Evolutionary conservation across 1,140 invertebrate species (phyloP).

Genomic region (Andrena cerasifolii): DNA sequence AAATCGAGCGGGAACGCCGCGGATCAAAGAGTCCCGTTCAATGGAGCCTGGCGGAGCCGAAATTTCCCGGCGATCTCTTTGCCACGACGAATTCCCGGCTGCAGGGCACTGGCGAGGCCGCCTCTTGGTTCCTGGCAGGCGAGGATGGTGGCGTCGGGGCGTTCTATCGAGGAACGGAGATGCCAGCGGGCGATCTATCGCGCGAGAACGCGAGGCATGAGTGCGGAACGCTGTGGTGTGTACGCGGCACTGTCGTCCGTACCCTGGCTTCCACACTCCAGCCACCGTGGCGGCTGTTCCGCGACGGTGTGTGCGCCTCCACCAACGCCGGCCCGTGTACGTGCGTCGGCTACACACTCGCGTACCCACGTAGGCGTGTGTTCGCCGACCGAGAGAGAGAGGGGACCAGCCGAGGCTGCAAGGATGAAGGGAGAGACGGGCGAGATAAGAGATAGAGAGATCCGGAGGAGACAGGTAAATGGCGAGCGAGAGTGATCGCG

Average conservation of each 20-base stretch:
- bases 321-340: slow-evolving; percentile 29
- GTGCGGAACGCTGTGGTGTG: slow-evolving; percentile 73
- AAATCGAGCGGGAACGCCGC: no score
- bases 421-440: slow-evolving; percentile 56
- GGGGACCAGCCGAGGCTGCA: not conserved
- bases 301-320: slow-evolving; percentile 23
- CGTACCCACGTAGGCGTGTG: slow-evolving; percentile 57
- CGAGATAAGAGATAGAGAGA: slow-evolving; percentile 56
- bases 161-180: slow-evolving; percentile 26
- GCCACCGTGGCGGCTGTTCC: slow-evolving; percentile 37
- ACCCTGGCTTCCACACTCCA: slow-evolving; percentile 69
- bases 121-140: no score
- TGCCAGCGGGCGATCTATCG: slow-evolving; percentile 56
- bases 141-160: not conserved
- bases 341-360: slow-evolving; percentile 34
- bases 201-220: slow-evolving; percentile 67
- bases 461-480: slow-evolving; percentile 57
- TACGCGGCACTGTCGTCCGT: slow-evolving; percentile 74
- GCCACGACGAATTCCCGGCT: not conserved
- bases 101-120: no score
- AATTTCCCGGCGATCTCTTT: slow-evolving; percentile 23
- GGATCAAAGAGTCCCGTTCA: no score
- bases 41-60: no score
- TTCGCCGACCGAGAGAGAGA: not conserved
- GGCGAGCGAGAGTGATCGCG: slow-evolving; percentile 46